Base-by-base conservation (phyloP, 2,888 invertebrate species). In the Yponomeuta evonymella region DNA sequence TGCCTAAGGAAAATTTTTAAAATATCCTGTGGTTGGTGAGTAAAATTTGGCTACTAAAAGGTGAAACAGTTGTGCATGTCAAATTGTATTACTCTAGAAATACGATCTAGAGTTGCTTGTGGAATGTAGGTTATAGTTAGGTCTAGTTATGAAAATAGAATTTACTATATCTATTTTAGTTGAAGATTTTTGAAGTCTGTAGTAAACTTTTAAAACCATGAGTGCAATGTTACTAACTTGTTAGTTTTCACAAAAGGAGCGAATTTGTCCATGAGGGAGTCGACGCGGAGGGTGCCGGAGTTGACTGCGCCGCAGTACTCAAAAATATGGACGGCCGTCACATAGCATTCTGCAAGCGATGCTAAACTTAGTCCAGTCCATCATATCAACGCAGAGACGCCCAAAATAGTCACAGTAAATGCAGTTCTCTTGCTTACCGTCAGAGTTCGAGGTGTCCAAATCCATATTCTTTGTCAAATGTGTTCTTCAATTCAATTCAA, bases 251-350 rank as follows among this genome's bases (percentile, higher is more conserved):
- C 82, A 75, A 86, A 88, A 70, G 90, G 89, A 72, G 88, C 85
- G 76, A 90, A 89, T 78, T 89, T 89, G 73, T 90, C 88, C 89
- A 92, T 90, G 72, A 92, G 80, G 65, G 81, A 79, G 75, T 90
- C 84, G 69, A 91, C 89, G 73, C 83, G 83, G 75, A 91, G 77
- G 73, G 83, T 81, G 69, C 83, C 84, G 63, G 83, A 79, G 75
- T 79, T 86, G 67, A 88, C 84, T 11, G 82, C 85, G 72, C 89
- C 89, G 77, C 89, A 92, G 78, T 81, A 87, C 75, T 89, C 86
- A 81, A 92, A 92, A 80, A 92, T 89, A 76, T 90, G 89, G 67
- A 83, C 79, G 72, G 92, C 92, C 72, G 89, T 90, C 79, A 85
- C 83, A 74, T 84, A 83, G 81, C 87, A 90, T 75, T 89, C 92